phyloP scores from a whole-genome alignment of 2,797 vertebrate species.

The Gymnothorax javanicus region DNA sequence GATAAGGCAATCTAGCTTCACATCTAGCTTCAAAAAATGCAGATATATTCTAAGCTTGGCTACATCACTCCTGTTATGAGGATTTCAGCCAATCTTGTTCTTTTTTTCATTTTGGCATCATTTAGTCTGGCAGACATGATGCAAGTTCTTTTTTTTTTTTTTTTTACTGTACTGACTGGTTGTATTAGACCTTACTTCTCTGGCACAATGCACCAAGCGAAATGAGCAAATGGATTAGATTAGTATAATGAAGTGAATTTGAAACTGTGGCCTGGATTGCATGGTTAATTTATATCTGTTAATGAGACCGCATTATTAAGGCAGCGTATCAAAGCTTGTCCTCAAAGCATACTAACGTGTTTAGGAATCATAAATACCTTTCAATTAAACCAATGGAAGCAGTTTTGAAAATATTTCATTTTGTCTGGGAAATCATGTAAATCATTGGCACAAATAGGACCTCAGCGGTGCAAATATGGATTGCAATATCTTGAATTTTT shows the following conservation, averaged over 20 bases:
- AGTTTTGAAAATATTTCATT: not conserved
- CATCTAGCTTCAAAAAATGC: too few species aligned
- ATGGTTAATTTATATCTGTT: constrained; percentile 1
- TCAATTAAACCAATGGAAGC: constrained; percentile 11
- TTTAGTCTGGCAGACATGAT: not conserved
- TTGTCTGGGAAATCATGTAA: constrained; percentile 3
- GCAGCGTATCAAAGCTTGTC: constrained; percentile 10
- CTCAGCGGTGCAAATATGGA: not conserved
- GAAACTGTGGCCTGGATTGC: not conserved
- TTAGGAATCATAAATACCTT: constrained; percentile 29
- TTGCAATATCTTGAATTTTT: not conserved
- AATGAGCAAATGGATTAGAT: constrained; percentile 1
- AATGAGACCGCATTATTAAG: constrained; percentile 22
- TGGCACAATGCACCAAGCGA: not conserved
- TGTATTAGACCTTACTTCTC: not conserved
- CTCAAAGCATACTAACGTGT: constrained; percentile 22
- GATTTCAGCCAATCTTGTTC: not conserved
- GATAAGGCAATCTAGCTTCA: too few species aligned
- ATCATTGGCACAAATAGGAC: not conserved
- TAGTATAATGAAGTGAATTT: constrained; percentile 23
- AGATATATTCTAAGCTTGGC: not conserved
- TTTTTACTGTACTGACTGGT: not conserved
- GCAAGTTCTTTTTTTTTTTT: not conserved
- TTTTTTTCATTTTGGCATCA: not conserved
- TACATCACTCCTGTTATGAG: not conserved